Percentiles rank a stretch among this genome's conserved stretches.
Conservation (phyloP, 2,888 invertebrate genomes). For the Bhutanitis thaidina region DNA sequence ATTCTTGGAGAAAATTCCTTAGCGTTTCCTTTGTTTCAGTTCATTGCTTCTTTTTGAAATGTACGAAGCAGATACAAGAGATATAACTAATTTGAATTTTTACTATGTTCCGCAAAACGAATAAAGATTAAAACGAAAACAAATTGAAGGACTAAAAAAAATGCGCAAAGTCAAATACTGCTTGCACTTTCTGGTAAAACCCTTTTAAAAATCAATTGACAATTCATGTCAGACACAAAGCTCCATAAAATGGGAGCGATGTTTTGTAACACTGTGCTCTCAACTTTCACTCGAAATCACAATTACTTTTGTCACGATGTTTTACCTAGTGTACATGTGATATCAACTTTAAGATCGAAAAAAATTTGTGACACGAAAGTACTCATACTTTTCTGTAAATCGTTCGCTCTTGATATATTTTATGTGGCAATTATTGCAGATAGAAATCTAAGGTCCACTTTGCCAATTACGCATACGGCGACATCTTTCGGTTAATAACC, state of each 20-base stretch:
- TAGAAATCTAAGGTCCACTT: too few species aligned
- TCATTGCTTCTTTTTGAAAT: background rate
- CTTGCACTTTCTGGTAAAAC: background rate
- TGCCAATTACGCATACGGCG: too few species aligned
- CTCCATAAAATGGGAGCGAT: background rate
- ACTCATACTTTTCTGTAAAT: too few species aligned
- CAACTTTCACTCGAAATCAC: slow-evolving; percentile 16
- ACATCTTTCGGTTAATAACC: too few species aligned
- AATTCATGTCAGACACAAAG: slow-evolving; percentile 9
- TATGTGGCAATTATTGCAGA: too few species aligned
- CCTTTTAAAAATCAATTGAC: slow-evolving; percentile 14
- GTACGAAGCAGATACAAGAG: background rate
- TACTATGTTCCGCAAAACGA: background rate
- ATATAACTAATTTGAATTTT: background rate
- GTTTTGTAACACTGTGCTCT: slow-evolving; percentile 3
- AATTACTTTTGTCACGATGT: background rate
- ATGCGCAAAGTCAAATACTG: slow-evolving; percentile 1
- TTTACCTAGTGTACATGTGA: too few species aligned
- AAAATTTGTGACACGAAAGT: too few species aligned
- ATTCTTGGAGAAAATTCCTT: slow-evolving; percentile 7
- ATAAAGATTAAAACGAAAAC: too few species aligned
- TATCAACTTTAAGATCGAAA: too few species aligned
- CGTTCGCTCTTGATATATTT: too few species aligned
- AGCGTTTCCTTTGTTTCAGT: slow-evolving; percentile 5
- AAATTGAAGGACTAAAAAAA: background rate